phyloP scores from a whole-genome alignment of 2,113 vertebrate genomes.

The Lamprologus ornatipinnis region DNA sequence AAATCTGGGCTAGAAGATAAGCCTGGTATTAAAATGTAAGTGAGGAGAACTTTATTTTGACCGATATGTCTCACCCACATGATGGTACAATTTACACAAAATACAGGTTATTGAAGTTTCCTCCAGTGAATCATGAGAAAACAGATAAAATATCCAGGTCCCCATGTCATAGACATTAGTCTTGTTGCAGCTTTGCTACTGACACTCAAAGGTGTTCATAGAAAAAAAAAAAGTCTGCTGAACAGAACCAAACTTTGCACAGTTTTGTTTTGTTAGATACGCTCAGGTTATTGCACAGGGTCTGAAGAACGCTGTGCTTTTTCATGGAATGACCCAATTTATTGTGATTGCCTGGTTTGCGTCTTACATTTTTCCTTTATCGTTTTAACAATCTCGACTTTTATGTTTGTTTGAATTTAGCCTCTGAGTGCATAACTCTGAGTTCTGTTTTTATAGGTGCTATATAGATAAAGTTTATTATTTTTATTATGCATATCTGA shows the following conservation, averaged over 20 bases:
- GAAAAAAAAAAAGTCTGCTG: not conserved
- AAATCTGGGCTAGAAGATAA: not conserved
- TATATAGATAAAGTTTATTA: not conserved
- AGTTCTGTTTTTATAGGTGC: not conserved
- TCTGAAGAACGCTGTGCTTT: not conserved
- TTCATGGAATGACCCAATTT: not conserved
- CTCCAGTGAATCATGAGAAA: not conserved
- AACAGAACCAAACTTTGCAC: not conserved
- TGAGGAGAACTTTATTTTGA: not conserved
- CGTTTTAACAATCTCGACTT: not conserved
- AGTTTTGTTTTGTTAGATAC: not conserved
- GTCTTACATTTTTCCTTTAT: not conserved
- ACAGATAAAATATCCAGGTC: not conserved
- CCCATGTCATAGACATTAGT: not conserved
- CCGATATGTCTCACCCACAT: accelerated
- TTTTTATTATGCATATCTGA: not conserved
- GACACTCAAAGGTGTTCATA: not conserved
- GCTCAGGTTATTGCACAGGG: not conserved
- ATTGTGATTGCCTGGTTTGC: not conserved
- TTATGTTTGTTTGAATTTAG: not conserved
- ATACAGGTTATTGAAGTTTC: not conserved
- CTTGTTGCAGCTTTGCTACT: not conserved
- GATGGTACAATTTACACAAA: not conserved
- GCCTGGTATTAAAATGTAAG: not conserved
- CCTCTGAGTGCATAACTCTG: not conserved